Evolutionary conservation across 2,888 invertebrate species (phyloP).

Genomic region (Selenia dentaria): DNA sequence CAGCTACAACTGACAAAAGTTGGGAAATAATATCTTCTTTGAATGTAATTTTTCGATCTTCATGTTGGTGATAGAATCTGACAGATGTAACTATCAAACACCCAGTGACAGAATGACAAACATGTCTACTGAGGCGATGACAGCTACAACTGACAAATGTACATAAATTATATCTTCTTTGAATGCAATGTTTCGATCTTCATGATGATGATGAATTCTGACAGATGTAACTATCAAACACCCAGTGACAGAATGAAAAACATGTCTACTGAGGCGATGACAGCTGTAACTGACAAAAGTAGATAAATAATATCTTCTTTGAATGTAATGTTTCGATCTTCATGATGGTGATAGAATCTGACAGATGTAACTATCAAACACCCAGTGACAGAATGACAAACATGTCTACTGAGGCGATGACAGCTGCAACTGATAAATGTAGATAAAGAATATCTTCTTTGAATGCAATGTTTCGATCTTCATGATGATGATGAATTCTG

Average conservation of each 20-base stretch:
- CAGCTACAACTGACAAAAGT: too few species aligned
- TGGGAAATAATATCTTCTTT: too few species aligned
- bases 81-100: conserved; percentile 8
- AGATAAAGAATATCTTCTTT: too few species aligned
- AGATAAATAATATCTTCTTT: too few species aligned
- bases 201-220: conserved; percentile 4
- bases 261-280: conserved; percentile 32
- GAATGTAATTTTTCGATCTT: background rate
- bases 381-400: conserved; percentile 34
- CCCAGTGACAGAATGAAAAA: conserved; percentile 26
- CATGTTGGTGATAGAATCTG: background rate
- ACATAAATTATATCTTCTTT: background rate
- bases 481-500: background rate
- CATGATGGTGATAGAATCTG: background rate
- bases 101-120: conserved; percentile 27
- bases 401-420: conserved; percentile 30
- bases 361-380: conserved; percentile 7
- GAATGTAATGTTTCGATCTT: too few species aligned
- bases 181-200: too few species aligned
- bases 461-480: background rate
- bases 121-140: conserved; percentile 16
- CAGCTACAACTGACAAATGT: conserved; percentile 6
- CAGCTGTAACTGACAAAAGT: conserved; percentile 14
- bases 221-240: conserved; percentile 14
- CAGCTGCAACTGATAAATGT: conserved; percentile 13